phyloP scores from a whole-genome alignment of 2,888 invertebrate genomes.

The Catonia carolina region DNA sequence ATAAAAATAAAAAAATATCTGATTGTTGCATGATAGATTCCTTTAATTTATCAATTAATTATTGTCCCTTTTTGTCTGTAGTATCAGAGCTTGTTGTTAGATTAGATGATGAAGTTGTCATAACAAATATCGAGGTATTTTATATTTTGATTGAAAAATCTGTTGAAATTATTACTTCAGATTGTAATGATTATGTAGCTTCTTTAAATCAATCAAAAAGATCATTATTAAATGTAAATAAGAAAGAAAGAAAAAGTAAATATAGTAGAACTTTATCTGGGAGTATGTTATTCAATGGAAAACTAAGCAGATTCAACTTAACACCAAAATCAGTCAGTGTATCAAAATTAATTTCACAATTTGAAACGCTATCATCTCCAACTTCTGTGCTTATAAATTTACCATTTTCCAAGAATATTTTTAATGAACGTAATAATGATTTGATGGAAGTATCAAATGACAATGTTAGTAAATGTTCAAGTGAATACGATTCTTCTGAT shows the following conservation, averaged over 20 bases:
- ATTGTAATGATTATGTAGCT: neutral
- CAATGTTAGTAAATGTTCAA: too few relatives aligned
- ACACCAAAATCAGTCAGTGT: constrained; percentile 26
- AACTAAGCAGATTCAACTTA: constrained; percentile 11
- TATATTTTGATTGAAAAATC: neutral
- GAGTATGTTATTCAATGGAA: constrained; percentile 20
- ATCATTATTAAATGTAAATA: neutral
- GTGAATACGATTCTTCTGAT: too few relatives aligned
- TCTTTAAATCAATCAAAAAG: neutral
- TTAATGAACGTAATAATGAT: too few relatives aligned
- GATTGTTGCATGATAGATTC: too few relatives aligned
- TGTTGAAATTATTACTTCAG: neutral
- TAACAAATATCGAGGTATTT: neutral
- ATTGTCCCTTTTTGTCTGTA: neutral
- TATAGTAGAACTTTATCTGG: constrained; percentile 20
- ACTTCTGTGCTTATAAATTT: too few relatives aligned
- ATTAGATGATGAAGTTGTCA: neutral
- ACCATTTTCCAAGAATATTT: too few relatives aligned
- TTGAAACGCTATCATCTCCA: constrained; percentile 27
- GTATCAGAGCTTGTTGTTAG: constrained; percentile 1
- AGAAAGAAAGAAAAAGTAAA: constrained; percentile 12
- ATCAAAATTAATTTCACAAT: constrained; percentile 31
- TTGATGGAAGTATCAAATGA: too few relatives aligned
- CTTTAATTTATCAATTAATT: too few relatives aligned
- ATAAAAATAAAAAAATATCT: too few relatives aligned